Conservation (phyloP, 2,888 invertebrate genomes). For the Azorinus chamasolen region DNA sequence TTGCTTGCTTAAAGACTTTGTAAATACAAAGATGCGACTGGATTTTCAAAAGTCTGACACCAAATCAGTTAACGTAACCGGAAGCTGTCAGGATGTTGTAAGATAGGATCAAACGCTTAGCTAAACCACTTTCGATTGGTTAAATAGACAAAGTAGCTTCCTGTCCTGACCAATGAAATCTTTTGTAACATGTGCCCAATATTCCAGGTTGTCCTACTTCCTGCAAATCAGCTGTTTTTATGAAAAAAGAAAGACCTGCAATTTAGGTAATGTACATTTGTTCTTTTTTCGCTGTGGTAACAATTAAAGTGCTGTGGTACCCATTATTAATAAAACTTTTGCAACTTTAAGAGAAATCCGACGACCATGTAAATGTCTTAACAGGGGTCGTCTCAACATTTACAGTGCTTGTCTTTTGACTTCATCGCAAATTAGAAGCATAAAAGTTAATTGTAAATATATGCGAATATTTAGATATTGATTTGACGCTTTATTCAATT, state of each 20-base stretch:
- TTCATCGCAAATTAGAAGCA: too few relatives aligned
- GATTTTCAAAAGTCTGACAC: background rate
- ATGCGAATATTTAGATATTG: too few relatives aligned
- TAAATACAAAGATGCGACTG: background rate
- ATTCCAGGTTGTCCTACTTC: background rate
- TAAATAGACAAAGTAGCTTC: background rate
- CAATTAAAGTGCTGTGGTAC: too few relatives aligned
- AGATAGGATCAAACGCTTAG: background rate
- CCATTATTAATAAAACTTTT: too few relatives aligned
- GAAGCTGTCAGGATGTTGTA: conserved; percentile 2
- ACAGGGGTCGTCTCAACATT: too few relatives aligned
- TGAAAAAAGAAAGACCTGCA: background rate
- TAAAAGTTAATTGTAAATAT: too few relatives aligned
- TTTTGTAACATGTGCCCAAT: background rate
- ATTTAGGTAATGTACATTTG: too few relatives aligned
- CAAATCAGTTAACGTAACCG: background rate
- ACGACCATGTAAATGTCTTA: too few relatives aligned
- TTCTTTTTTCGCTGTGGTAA: too few relatives aligned
- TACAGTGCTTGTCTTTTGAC: too few relatives aligned
- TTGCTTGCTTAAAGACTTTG: background rate
- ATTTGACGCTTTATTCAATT: too few relatives aligned
- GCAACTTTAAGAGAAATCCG: too few relatives aligned
- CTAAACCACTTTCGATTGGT: conserved; percentile 6
- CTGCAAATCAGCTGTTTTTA: conserved; percentile 33
- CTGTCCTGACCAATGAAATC: background rate